These are phyloP conservation scores for Orthonevra nobilis DNA, from an alignment of 2,888 invertebrate genomes.

Conservation along the genomic window DNA sequence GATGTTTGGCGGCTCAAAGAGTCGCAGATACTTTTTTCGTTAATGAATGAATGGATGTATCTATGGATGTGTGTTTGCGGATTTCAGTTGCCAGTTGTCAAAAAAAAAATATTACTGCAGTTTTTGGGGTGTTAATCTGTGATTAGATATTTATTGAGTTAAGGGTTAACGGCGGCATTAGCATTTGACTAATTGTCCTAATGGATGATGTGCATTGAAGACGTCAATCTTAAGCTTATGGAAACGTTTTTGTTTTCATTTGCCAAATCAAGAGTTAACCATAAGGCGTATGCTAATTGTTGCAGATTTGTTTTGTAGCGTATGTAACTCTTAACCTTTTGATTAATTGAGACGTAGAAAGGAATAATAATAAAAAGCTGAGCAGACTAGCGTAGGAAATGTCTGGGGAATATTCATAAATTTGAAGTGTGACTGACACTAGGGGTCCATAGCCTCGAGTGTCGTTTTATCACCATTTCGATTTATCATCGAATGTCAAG, in stretches of 20 bases:
- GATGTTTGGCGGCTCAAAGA: not conserved
- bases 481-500: too few species aligned
- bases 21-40: not conserved
- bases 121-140: not conserved
- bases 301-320: not conserved
- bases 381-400: too few species aligned
- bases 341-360: not conserved
- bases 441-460: too few species aligned
- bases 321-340: not conserved
- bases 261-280: not conserved
- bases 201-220: slow-evolving; percentile 23
- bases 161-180: slow-evolving; percentile 11
- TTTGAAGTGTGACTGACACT: too few species aligned
- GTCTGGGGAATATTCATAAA: too few species aligned
- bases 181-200: slow-evolving; percentile 24
- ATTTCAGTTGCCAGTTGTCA: slow-evolving; percentile 24
- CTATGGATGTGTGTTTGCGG: not conserved
- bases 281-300: slow-evolving; percentile 20
- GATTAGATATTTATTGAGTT: slow-evolving; percentile 5
- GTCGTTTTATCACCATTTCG: too few species aligned
- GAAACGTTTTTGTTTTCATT: too few species aligned
- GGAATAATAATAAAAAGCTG: slow-evolving; percentile 1
- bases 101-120: not conserved
- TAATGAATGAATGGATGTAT: slow-evolving; percentile 34
- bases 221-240: too few species aligned